A percentile compares a stretch with the other conserved stretches of the same genome.
Evolutionary conservation across 1,140 invertebrate genomes (phyloP).

Genomic region (Globodera rostochiensis): DNA sequence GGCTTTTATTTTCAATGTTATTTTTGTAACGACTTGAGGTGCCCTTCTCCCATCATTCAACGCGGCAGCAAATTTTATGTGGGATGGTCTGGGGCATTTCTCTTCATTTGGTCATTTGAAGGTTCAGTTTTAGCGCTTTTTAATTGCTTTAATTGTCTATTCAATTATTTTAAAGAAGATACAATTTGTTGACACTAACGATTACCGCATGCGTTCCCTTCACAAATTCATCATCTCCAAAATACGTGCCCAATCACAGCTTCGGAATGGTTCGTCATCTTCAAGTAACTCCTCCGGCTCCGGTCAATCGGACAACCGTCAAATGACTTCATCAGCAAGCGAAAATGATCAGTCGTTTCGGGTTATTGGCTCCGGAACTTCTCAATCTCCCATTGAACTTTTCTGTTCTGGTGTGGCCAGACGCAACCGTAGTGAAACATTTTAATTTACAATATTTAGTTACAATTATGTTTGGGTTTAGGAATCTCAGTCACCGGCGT

Average conservation of each 20-base stretch:
- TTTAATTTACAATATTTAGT: neutral
- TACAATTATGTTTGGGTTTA: neutral
- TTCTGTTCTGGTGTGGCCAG: neutral
- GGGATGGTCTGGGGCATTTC: constrained; percentile 15
- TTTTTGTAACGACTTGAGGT: neutral
- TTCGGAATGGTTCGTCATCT: neutral
- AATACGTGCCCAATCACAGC: constrained; percentile 1
- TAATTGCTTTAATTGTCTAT: no score
- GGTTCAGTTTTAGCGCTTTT: neutral
- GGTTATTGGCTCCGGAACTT: neutral
- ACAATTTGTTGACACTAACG: constrained; percentile 9
- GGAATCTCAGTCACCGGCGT: neutral
- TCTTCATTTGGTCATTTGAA: constrained; percentile 30
- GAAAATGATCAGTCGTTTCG: neutral
- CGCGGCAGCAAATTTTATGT: constrained; percentile 7
- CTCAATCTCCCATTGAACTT: constrained; percentile 6
- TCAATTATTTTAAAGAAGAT: constrained; percentile 6
- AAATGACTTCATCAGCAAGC: neutral
- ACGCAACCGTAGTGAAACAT: neutral
- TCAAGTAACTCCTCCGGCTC: neutral
- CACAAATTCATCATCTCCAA: constrained; percentile 7
- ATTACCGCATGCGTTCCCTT: neutral
- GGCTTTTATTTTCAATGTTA: no score
- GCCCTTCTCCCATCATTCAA: neutral
- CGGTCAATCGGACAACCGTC: neutral